Percentiles rank a stretch among this genome's conserved stretches.
Conservation (phyloP, 2,888 invertebrate species). For the Ommatoiulus sabulosus region DNA sequence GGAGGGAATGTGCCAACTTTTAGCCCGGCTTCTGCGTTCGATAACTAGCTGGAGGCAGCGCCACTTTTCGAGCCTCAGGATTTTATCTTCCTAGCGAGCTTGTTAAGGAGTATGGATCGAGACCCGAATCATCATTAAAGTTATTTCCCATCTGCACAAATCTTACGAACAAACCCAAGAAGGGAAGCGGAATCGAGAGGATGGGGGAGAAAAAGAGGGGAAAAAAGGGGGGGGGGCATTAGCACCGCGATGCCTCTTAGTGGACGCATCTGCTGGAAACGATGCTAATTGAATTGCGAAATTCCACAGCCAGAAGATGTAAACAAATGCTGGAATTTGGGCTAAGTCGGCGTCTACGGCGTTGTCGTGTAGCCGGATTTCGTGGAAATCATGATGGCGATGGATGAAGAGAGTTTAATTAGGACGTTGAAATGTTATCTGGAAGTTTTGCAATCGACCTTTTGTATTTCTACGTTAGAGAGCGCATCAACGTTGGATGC, state of each 20-base stretch:
- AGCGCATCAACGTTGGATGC: too few species aligned
- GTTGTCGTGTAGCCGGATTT: not conserved
- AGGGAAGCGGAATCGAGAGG: not conserved
- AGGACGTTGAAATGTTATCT: not conserved
- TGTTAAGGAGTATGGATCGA: conserved; percentile 36
- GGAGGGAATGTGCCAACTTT: conserved; percentile 17
- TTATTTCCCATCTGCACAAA: conserved; percentile 40
- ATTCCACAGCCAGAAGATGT: not conserved
- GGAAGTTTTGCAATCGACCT: too few species aligned
- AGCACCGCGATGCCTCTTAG: not conserved
- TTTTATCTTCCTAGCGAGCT: conserved; percentile 8
- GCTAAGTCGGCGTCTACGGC: not conserved
- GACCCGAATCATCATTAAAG: conserved; percentile 36
- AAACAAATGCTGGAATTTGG: not conserved
- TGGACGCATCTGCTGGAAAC: conserved; percentile 36
- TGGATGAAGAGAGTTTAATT: not conserved
- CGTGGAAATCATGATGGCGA: not conserved
- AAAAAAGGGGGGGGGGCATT: not conserved
- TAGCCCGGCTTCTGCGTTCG: not conserved
- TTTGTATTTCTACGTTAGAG: too few species aligned
- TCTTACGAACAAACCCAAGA: not conserved
- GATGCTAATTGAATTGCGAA: conserved; percentile 31
- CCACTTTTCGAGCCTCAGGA: not conserved
- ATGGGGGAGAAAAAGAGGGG: not conserved
- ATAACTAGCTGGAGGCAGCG: not conserved